phyloP scores from a whole-genome alignment of 2,888 invertebrate species.

The Ptilodon capucinus region DNA sequence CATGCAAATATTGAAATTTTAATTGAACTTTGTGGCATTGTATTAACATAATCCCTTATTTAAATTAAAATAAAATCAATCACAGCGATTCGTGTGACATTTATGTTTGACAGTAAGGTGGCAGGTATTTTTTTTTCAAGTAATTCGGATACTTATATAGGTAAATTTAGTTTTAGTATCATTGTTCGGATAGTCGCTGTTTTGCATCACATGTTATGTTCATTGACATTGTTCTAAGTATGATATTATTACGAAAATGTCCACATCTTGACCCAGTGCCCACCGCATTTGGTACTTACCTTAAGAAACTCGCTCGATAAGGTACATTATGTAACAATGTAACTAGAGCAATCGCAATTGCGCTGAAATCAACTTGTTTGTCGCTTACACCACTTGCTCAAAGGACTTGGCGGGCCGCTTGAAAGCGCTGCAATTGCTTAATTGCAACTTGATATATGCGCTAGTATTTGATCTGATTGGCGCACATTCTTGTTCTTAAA shows the following conservation, averaged over 20 bases:
- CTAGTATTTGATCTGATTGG: background rate
- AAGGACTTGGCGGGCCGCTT: conserved; percentile 11
- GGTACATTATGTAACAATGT: conserved; percentile 58
- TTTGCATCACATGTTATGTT: no score
- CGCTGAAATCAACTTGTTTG: conserved; percentile 13
- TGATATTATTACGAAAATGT: background rate
- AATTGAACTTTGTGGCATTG: no score
- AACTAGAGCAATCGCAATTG: conserved; percentile 59
- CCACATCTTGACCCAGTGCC: background rate
- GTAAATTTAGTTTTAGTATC: no score
- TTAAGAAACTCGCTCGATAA: conserved; percentile 53
- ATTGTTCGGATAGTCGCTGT: no score
- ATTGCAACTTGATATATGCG: background rate
- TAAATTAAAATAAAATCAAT: no score
- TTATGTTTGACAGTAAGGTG: no score
- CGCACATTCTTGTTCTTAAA: background rate
- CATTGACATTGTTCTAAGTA: background rate
- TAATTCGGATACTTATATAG: no score
- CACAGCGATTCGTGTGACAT: no score
- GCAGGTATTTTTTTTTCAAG: no score
- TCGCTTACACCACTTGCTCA: conserved; percentile 22
- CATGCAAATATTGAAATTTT: no score
- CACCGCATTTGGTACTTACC: conserved; percentile 20
- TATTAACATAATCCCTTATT: no score
- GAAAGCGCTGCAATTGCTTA: conserved; percentile 3